Percentiles rank a stretch among this genome's conserved stretches.
phyloP scores from a whole-genome alignment of 2,888 invertebrate genomes.

The Trissolcus brochymenae region DNA sequence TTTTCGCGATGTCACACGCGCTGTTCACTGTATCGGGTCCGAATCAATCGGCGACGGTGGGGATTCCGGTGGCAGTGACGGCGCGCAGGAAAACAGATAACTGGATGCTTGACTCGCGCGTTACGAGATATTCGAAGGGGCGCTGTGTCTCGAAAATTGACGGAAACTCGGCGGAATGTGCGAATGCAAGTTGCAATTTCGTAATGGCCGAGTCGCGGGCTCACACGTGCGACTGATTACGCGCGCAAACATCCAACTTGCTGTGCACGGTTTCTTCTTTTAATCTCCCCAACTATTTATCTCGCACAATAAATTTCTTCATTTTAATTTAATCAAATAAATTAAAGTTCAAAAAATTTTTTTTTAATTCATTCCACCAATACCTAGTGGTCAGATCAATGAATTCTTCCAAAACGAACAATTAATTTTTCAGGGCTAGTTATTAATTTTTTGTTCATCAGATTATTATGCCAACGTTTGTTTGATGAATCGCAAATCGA shows the following conservation, averaged over 20 bases:
- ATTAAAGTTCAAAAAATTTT: too few relatives aligned
- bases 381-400: too few relatives aligned
- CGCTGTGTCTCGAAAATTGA: conserved; percentile 47
- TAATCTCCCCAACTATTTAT: background rate
- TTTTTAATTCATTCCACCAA: too few relatives aligned
- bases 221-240: conserved; percentile 34
- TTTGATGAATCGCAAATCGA: conserved; percentile 2
- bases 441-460: too few relatives aligned
- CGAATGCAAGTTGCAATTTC: conserved; percentile 49
- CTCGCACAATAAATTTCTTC: background rate
- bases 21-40: too few relatives aligned
- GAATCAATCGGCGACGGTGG: conserved; percentile 44
- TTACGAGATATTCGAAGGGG: conserved; percentile 52
- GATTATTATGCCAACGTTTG: background rate
- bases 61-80: conserved; percentile 34
- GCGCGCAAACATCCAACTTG: background rate
- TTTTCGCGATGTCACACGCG: background rate
- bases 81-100: conserved; percentile 35
- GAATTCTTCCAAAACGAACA: too few relatives aligned
- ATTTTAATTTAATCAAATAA: too few relatives aligned
- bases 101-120: conserved; percentile 19
- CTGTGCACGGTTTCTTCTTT: conserved; percentile 15
- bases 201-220: conserved; percentile 29
- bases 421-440: too few relatives aligned
- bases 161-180: conserved; percentile 49